phyloP scores from a whole-genome alignment of 2,797 vertebrate species.

The Sebastes steindachneri region DNA sequence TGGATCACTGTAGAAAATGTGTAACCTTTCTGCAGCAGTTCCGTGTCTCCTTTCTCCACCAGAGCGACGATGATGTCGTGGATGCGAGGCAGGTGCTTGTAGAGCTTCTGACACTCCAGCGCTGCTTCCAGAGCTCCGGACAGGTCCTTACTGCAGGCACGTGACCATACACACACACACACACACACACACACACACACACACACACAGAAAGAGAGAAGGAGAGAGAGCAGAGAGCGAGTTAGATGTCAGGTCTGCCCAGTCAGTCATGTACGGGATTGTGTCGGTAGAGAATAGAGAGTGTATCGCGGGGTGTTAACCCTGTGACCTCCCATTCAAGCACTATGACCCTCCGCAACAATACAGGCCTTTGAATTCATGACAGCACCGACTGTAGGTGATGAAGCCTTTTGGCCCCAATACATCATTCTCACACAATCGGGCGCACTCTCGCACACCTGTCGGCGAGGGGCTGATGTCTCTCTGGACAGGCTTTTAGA shows the following conservation, averaged over 20 bases:
- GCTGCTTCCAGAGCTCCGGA: conserved; percentile 83
- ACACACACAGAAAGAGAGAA: background rate
- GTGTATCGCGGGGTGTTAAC: conserved; percentile 65
- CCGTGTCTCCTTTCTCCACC: conserved; percentile 90
- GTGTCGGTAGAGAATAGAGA: conserved; percentile 55
- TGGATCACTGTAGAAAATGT: background rate
- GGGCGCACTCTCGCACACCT: conserved; percentile 53
- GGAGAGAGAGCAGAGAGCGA: background rate
- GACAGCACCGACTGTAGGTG: conserved; percentile 69
- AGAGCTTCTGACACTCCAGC: conserved; percentile 83
- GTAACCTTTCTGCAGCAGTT: conserved; percentile 92
- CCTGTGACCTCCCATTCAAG: conserved; percentile 62
- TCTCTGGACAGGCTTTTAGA: conserved; percentile 73
- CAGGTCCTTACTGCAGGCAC: conserved; percentile 83
- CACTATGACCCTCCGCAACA: conserved; percentile 67
- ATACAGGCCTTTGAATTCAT: conserved; percentile 70
- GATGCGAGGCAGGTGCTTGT: conserved; percentile 83
- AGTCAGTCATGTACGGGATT: conserved; percentile 59
- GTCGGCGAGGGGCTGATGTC: conserved; percentile 59
- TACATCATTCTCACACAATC: conserved; percentile 72
- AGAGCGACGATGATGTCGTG: conserved; percentile 88
- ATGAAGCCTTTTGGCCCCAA: conserved; percentile 75
- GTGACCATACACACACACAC: background rate
- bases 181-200: background rate
- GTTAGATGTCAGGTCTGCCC: conserved; percentile 54